phyloP scores from a whole-genome alignment of 2,113 vertebrate species.

The Corythornis vintsioides region DNA sequence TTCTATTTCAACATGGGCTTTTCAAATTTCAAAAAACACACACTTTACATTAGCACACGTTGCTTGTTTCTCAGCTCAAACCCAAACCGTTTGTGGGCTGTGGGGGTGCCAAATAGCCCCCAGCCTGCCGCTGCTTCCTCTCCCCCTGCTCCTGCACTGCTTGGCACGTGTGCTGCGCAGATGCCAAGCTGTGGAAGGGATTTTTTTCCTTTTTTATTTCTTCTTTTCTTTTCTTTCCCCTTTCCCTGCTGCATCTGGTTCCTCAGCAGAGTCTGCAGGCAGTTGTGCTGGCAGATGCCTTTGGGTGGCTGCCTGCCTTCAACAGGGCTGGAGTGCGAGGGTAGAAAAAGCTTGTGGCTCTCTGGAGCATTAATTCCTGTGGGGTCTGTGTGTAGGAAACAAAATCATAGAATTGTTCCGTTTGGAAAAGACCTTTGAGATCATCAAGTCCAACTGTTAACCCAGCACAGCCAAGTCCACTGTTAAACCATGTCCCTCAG shows the following conservation, averaged over 20 bases:
- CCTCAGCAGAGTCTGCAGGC: slow-evolving; percentile 41
- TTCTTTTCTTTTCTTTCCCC: too few relatives aligned
- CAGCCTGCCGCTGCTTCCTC: neutral
- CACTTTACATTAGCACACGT: neutral
- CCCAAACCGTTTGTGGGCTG: neutral
- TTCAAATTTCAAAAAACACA: neutral
- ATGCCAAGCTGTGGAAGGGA: slow-evolving; percentile 56
- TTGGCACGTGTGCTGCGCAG: slow-evolving; percentile 60
- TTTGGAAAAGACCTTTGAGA: neutral
- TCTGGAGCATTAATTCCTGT: neutral
- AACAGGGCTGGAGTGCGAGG: rapidly evolving
- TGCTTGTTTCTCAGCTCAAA: neutral
- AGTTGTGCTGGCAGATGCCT: slow-evolving; percentile 58
- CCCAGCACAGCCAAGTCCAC: neutral
- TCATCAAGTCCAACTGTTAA: neutral
- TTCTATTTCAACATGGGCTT: neutral
- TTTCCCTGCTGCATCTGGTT: slow-evolving; percentile 56
- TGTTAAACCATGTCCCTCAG: neutral
- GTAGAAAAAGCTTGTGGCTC: neutral
- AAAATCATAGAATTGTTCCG: neutral
- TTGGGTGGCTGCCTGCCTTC: neutral
- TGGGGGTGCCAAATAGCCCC: neutral
- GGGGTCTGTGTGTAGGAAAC: neutral
- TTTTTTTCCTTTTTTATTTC: neutral
- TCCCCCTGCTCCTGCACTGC: neutral